Percentiles rank a stretch among this genome's conserved stretches.
phyloP scores from a whole-genome alignment of 1,140 invertebrate species.

The Pseudomyrmex gracilis region DNA sequence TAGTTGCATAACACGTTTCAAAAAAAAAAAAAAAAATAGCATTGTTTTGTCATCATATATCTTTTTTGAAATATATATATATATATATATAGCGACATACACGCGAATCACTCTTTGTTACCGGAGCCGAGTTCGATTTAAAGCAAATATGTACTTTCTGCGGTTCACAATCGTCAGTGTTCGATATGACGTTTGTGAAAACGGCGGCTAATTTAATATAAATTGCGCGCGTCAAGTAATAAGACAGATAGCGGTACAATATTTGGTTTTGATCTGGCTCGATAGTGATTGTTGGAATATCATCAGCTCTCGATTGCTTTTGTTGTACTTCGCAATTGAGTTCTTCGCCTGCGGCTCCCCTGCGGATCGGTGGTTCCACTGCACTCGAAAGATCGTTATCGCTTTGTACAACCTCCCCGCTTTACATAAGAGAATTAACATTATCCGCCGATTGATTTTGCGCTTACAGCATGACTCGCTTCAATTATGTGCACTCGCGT shows the following conservation, averaged over 20 bases:
- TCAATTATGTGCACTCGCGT: constrained; percentile 36
- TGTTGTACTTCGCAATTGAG: constrained; percentile 60
- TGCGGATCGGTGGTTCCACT: constrained; percentile 40
- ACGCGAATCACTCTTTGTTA: background rate
- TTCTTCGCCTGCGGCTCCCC: constrained; percentile 56
- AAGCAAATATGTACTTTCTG: background rate
- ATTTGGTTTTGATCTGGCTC: constrained; percentile 48
- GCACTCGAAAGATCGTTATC: constrained; percentile 60
- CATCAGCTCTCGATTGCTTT: constrained; percentile 53
- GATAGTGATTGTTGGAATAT: constrained; percentile 56
- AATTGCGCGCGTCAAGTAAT: constrained; percentile 20
- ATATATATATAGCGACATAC: background rate
- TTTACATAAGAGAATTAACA: constrained; percentile 60
- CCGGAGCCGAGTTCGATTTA: constrained; percentile 15
- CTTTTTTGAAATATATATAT: background rate
- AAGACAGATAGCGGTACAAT: constrained; percentile 46
- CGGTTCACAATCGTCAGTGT: background rate
- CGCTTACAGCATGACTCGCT: constrained; percentile 52
- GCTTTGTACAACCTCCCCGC: constrained; percentile 46
- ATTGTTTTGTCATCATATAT: constrained; percentile 16
- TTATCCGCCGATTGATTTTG: constrained; percentile 60
- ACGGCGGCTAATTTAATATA: constrained; percentile 39
- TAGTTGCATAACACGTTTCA: constrained; percentile 14
- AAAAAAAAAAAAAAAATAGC: constrained; percentile 29
- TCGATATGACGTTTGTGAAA: background rate